Percentiles rank a stretch among this genome's conserved stretches.
Conservation (phyloP, 2,888 invertebrate species). For the Orthonevra nobilis region DNA sequence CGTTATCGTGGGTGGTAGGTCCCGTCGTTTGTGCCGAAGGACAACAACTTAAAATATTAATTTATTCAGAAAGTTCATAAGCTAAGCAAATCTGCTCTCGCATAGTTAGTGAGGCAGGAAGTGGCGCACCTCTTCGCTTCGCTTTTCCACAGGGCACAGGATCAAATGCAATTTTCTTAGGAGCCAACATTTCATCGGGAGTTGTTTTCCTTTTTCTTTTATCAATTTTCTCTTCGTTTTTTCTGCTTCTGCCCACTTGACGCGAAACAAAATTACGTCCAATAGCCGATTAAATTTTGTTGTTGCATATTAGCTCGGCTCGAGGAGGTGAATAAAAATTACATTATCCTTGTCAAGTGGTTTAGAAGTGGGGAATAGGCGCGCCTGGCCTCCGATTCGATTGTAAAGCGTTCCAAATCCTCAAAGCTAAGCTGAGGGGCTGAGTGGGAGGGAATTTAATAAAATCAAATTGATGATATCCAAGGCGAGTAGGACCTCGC, state of each 20-base stretch:
- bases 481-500: conserved; percentile 20
- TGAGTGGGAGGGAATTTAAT: conserved; percentile 45
- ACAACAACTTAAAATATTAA: conserved; percentile 69
- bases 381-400: conserved; percentile 27
- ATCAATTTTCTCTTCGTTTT: conserved; percentile 7
- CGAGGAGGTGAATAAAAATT: conserved; percentile 58
- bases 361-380: background rate
- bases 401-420: conserved; percentile 17
- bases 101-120: conserved; percentile 49
- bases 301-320: conserved; percentile 55
- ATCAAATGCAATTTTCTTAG: conserved; percentile 66
- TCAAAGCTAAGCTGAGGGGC: background rate
- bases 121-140: no score
- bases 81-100: conserved; percentile 64
- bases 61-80: conserved; percentile 69
- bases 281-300: conserved; percentile 57
- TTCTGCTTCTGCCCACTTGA: conserved; percentile 38
- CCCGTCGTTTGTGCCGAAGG: conserved; percentile 25
- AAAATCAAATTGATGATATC: conserved; percentile 64
- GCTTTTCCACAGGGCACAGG: no score
- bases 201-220: conserved; percentile 9
- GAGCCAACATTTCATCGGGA: conserved; percentile 34
- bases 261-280: conserved; percentile 51
- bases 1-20: conserved; percentile 2
- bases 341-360: conserved; percentile 50